phyloP scores from a whole-genome alignment of 2,113 vertebrate genomes.

The Kryptolebias marmoratus region DNA sequence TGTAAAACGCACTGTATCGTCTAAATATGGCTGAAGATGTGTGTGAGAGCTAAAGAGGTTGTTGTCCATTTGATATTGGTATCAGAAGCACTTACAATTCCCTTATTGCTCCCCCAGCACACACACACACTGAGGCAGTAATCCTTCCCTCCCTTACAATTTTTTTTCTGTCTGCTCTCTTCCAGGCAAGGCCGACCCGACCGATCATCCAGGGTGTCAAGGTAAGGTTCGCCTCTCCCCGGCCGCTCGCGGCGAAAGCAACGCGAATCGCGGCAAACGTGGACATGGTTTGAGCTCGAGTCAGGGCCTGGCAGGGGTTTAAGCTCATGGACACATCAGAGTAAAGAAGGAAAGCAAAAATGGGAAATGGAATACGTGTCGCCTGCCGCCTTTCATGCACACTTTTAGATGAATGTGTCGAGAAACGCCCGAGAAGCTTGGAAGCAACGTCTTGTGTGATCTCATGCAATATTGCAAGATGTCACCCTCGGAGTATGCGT shows the following conservation, averaged over 20 bases:
- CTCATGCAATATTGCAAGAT: too few relatives aligned
- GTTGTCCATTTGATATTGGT: too few relatives aligned
- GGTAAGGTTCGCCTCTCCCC: constrained; percentile 47
- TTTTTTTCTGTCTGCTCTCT: constrained; percentile 59
- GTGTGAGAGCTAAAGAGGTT: constrained; percentile 9
- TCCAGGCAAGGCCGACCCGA: constrained; percentile 62
- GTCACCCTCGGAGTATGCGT: too few relatives aligned
- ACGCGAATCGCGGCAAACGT: constrained; percentile 3
- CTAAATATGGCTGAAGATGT: neutral
- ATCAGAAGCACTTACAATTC: constrained; percentile 10
- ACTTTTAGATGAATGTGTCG: too few relatives aligned
- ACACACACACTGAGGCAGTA: constrained; percentile 29
- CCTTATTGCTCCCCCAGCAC: constrained; percentile 23
- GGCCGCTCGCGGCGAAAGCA: constrained; percentile 23
- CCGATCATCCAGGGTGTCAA: constrained; percentile 62
- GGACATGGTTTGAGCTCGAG: too few relatives aligned
- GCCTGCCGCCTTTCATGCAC: too few relatives aligned
- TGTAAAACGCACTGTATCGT: neutral
- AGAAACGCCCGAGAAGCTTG: too few relatives aligned
- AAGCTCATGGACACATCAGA: too few relatives aligned
- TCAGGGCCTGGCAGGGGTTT: too few relatives aligned
- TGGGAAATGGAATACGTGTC: too few relatives aligned
- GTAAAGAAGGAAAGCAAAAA: too few relatives aligned
- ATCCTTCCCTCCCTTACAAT: constrained; percentile 12
- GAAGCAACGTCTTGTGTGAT: too few relatives aligned